Percentiles rank a stretch among this genome's conserved stretches.
Evolutionary conservation across 2,113 vertebrate genomes (phyloP).

Genomic region (Cnemophilus loriae): DNA sequence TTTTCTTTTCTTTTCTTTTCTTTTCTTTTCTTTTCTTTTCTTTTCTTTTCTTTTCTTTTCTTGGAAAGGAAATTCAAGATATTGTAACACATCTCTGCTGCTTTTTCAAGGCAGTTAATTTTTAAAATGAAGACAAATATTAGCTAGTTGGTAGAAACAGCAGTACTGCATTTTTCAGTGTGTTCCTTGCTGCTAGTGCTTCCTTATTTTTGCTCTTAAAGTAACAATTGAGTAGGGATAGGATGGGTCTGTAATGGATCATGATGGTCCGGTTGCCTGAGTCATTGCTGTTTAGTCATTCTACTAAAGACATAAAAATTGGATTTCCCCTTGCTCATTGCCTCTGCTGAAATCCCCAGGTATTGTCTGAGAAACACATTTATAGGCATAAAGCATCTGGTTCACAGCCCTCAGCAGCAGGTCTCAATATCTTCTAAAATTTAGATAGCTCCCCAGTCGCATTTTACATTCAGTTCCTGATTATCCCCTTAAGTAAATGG

Average conservation of each 20-base stretch:
- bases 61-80: background rate
- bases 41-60: accelerated
- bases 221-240: background rate
- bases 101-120: background rate
- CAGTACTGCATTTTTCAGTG: background rate
- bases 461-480: background rate
- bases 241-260: background rate
- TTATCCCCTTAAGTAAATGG: background rate
- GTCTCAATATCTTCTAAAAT: background rate
- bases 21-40: accelerated
- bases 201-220: background rate
- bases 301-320: background rate
- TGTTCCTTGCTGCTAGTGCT: background rate
- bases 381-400: background rate
- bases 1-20: background rate
- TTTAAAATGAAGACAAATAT: background rate
- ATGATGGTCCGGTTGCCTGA: background rate
- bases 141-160: background rate
- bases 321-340: background rate
- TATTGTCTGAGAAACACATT: background rate
- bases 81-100: background rate
- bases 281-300: background rate
- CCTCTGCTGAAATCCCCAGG: background rate
- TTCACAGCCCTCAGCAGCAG: background rate
- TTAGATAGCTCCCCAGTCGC: background rate